Conservation (phyloP, 2,113 vertebrate genomes). For the Pelodiscus sinensis region DNA sequence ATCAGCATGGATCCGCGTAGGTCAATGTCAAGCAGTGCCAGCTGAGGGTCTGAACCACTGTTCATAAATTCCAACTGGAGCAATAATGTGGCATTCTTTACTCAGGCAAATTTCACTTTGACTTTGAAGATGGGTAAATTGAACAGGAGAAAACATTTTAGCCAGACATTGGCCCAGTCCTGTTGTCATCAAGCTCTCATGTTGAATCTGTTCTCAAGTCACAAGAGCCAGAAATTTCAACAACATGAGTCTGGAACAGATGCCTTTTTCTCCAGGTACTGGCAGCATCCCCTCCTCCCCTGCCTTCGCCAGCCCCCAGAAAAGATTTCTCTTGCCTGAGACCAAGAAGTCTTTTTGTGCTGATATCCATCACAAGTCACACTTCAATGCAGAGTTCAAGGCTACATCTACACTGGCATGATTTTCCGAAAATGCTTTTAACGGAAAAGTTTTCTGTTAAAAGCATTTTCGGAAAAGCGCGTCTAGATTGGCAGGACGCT, state of each 20-base stretch:
- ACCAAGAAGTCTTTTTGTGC: neutral
- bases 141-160: neutral
- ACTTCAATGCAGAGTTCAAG: neutral
- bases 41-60: neutral
- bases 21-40: neutral
- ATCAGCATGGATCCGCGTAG: neutral
- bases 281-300: neutral
- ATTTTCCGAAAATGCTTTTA: too few species aligned
- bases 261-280: accelerated
- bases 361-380: neutral
- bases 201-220: neutral
- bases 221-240: neutral
- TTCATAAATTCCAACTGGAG: neutral
- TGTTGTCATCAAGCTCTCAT: neutral
- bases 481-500: too few species aligned
- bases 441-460: too few species aligned
- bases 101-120: neutral
- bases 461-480: too few species aligned
- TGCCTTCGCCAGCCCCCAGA: neutral
- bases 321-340: neutral
- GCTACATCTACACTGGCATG: too few species aligned
- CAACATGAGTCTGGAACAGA: neutral
- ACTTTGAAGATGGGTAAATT: neutral
- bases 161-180: accelerated
- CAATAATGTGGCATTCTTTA: neutral